These are phyloP conservation scores for Orthosia incerta DNA, from an alignment of 2,888 invertebrate genomes.

Conservation along the genomic window DNA sequence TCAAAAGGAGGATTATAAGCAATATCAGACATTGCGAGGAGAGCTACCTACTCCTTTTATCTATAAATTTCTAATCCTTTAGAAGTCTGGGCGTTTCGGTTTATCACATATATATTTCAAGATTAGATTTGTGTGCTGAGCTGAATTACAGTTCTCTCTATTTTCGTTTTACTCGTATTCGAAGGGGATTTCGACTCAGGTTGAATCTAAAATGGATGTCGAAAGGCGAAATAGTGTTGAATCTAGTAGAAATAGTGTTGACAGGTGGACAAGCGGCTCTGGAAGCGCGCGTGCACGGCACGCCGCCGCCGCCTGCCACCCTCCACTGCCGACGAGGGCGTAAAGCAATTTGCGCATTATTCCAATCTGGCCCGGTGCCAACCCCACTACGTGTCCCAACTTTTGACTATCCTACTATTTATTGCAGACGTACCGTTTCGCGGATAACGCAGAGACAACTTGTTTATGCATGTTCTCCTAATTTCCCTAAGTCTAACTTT, in stretches of 20 bases:
- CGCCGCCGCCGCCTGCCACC: conserved; percentile 21
- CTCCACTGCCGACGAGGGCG: conserved; percentile 51
- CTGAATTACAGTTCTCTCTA: neutral
- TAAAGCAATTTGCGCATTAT: conserved; percentile 70
- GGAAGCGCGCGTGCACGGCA: conserved; percentile 34
- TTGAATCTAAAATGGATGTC: conserved; percentile 5
- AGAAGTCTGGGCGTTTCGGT: neutral
- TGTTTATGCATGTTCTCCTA: conserved; percentile 13
- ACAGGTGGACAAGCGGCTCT: conserved; percentile 39
- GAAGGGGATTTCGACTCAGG: neutral
- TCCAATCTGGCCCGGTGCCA: conserved; percentile 69
- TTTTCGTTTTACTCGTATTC: neutral
- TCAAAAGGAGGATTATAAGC: conserved; percentile 49
- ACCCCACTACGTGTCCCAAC: conserved; percentile 63
- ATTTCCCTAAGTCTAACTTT: neutral
- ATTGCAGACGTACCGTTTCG: conserved; percentile 58
- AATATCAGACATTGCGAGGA: conserved; percentile 16
- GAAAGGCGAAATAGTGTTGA: neutral
- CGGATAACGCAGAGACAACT: conserved; percentile 20
- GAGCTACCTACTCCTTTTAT: conserved; percentile 12
- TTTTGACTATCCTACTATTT: conserved; percentile 71
- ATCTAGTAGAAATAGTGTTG: conserved; percentile 41
- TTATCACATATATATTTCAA: neutral
- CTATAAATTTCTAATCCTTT: conserved; percentile 17
- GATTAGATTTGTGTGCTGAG: conserved; percentile 8